phyloP scores from a whole-genome alignment of 2,888 invertebrate genomes.

The Aromia moschata region DNA sequence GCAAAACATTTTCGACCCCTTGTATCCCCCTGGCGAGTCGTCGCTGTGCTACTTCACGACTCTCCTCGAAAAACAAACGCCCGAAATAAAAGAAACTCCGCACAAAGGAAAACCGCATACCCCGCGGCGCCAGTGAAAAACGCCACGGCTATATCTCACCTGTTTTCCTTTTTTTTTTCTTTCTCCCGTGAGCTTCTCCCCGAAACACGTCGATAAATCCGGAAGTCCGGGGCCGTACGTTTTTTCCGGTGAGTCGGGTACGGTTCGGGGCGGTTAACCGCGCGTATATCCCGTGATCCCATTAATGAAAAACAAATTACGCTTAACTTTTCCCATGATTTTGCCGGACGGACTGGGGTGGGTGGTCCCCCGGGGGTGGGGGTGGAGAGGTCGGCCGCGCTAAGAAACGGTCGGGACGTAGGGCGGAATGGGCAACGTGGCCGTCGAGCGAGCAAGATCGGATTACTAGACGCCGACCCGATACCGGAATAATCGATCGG shows the following conservation, averaged over 20 bases:
- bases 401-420: constrained; percentile 33
- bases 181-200: background rate
- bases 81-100: background rate
- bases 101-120: background rate
- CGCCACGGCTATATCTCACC: constrained; percentile 14
- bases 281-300: constrained; percentile 32
- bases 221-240: constrained; percentile 26
- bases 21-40: no score
- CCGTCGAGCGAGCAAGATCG: constrained; percentile 35
- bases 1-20: no score
- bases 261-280: constrained; percentile 31
- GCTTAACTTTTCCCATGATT: constrained; percentile 36
- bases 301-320: constrained; percentile 41
- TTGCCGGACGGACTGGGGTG: constrained; percentile 9
- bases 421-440: constrained; percentile 33
- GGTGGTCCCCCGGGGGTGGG: constrained; percentile 8
- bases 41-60: no score
- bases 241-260: constrained; percentile 35
- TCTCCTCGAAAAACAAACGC: no score
- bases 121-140: constrained; percentile 11
- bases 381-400: constrained; percentile 24
- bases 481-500: constrained; percentile 39
- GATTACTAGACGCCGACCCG: constrained; percentile 36
- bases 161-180: constrained; percentile 8
- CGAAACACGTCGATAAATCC: constrained; percentile 24